A percentile compares a stretch with the other conserved stretches of the same genome.
phyloP scores from a whole-genome alignment of 2,888 invertebrate genomes.

The Acheta domesticus region DNA sequence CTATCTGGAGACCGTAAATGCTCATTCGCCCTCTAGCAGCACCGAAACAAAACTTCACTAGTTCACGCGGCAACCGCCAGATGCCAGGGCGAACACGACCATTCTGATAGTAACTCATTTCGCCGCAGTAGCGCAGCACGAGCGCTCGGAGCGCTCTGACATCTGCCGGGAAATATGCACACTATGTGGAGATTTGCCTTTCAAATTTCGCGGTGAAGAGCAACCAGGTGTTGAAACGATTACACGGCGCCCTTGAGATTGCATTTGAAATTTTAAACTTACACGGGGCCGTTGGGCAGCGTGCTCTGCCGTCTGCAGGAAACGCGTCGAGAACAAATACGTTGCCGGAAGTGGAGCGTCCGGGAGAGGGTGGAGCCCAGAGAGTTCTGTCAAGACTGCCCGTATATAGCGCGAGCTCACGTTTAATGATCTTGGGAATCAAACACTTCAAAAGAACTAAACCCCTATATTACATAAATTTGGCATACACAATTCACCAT shows the following conservation, averaged over 20 bases:
- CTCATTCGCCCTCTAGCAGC: too few species aligned
- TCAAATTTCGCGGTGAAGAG: neutral
- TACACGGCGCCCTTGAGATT: neutral
- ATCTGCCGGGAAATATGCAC: neutral
- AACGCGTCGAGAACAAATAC: neutral
- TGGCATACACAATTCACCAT: too few species aligned
- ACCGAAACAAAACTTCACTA: too few species aligned
- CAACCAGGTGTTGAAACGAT: neutral
- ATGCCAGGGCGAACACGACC: too few species aligned
- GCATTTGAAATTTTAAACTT: neutral
- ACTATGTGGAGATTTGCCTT: neutral
- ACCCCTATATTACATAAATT: neutral
- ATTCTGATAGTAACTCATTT: too few species aligned
- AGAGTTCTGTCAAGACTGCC: too few species aligned
- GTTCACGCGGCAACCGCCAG: too few species aligned
- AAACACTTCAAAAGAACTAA: neutral
- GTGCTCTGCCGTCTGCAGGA: neutral
- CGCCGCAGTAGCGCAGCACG: too few species aligned
- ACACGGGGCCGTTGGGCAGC: neutral
- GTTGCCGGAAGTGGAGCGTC: neutral
- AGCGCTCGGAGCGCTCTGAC: too few species aligned
- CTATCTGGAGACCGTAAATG: too few species aligned
- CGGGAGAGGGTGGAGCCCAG: neutral
- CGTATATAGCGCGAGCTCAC: neutral
- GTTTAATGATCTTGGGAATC: neutral